Evolutionary conservation across 2,888 invertebrate genomes (phyloP), one percentile per base, ranked within the genome.

Genomic region (Hemicrepidius hirtus): DNA sequence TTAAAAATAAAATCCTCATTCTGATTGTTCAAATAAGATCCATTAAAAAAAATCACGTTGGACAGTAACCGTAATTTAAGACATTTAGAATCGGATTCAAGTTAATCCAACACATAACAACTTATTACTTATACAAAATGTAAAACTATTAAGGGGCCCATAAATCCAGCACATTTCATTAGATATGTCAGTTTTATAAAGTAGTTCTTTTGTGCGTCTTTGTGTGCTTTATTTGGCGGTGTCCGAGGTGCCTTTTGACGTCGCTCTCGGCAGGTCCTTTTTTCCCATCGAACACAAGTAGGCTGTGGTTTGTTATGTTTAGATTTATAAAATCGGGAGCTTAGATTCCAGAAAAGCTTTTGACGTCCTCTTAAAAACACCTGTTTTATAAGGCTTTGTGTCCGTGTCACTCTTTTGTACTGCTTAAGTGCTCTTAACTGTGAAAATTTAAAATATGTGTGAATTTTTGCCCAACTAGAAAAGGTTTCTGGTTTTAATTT

Each of bases 91-190:
- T 35, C 13, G 16, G 37, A 65, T 50, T 40, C 13, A 5, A 35
- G 20, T 16, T 57, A 67, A 67, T 67, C 57, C 57, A 28, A 59
- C 66, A 16, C 35, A 44, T 67, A 69, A 69, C 70, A 64, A 59
- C 70, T 70, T 70, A 70, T 70, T 70, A 70, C 57, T 40, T 64
- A 66, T 60, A 66, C 55, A 70, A 46, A 66, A 72, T 46, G 67
- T 69, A 69, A 75, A 77, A 77, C 74, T 75, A 75, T 76, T 75
- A 77, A 73, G 72, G 60, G 35, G 64, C 74, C 78, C 81, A 83
- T 84, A 84, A 83, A 84, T 84, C 82, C 82, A 80, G 79, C 77
- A 80, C 81, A 80, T 83, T 83, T 83, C 82, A 82, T 83, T 83
- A 82, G 82, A 83, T 79, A 78, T 82, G 84, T 83, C 84, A 83